phyloP scores from a whole-genome alignment of 2,888 invertebrate genomes.

The Drosophila buzzatii region DNA sequence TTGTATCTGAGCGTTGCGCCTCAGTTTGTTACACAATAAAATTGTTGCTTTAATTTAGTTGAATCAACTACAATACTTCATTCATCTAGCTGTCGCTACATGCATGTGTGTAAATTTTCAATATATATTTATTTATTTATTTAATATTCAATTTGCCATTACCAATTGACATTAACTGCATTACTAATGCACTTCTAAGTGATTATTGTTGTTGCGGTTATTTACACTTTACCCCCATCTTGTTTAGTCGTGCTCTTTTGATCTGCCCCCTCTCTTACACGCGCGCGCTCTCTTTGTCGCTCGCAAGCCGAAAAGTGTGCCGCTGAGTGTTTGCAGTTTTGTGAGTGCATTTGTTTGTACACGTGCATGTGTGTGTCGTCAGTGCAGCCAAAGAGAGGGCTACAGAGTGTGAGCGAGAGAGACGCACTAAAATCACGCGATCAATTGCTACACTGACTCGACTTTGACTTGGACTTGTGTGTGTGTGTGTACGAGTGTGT shows the following conservation, averaged over 20 bases:
- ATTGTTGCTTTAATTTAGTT: slow-evolving; percentile 62
- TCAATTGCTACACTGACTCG: slow-evolving; percentile 36
- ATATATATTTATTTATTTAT: slow-evolving; percentile 2
- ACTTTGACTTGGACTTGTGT: slow-evolving; percentile 39
- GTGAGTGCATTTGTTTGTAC: slow-evolving; percentile 32
- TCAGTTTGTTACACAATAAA: slow-evolving; percentile 75
- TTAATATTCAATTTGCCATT: slow-evolving; percentile 24
- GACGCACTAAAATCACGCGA: slow-evolving; percentile 54
- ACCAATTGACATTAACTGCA: slow-evolving; percentile 40
- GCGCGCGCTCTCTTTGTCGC: slow-evolving; percentile 13
- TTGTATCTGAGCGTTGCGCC: slow-evolving; percentile 46
- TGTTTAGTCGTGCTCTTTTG: slow-evolving; percentile 31
- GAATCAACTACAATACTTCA: slow-evolving; percentile 36
- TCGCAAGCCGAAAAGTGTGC: slow-evolving; percentile 51
- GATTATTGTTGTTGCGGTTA: slow-evolving; percentile 26
- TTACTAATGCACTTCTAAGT: slow-evolving; percentile 49
- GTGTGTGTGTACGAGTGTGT: background rate
- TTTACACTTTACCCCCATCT: slow-evolving; percentile 43
- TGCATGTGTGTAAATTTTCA: slow-evolving; percentile 9
- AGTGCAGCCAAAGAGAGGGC: slow-evolving; percentile 4
- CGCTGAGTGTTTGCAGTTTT: slow-evolving; percentile 39
- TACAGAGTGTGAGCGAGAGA: background rate
- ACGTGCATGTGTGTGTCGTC: slow-evolving; percentile 26
- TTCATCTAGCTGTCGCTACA: slow-evolving; percentile 23
- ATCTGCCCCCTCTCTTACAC: slow-evolving; percentile 3